A percentile compares a stretch with the other conserved stretches of the same genome.
phyloP scores from a whole-genome alignment of 2,113 vertebrate species.

The Sitta europaea region DNA sequence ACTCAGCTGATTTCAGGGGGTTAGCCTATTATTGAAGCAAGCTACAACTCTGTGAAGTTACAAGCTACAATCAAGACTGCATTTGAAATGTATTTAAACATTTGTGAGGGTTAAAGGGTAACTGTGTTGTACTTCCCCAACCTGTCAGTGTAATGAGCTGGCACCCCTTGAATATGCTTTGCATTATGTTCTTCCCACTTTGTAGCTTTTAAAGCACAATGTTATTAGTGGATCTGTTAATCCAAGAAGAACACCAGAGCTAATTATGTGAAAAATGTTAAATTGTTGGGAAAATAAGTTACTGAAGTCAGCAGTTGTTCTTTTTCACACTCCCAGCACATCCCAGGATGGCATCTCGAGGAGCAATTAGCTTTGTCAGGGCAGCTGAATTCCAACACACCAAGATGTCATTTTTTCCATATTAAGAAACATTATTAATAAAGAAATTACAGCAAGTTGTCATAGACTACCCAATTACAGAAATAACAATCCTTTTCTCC shows the following conservation, averaged over 20 bases:
- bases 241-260: constrained; percentile 36
- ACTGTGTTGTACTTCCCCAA: background rate
- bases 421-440: constrained; percentile 69
- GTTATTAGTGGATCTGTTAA: constrained; percentile 62
- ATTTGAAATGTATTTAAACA: background rate
- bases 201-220: constrained; percentile 40
- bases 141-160: constrained; percentile 1
- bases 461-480: constrained; percentile 54
- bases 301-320: constrained; percentile 64
- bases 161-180: constrained; percentile 8
- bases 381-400: constrained; percentile 51
- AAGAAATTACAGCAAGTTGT: constrained; percentile 62
- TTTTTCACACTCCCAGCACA: constrained; percentile 54
- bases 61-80: background rate
- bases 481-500: constrained; percentile 40
- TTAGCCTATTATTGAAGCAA: background rate
- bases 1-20: background rate
- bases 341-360: constrained; percentile 46
- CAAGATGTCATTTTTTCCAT: constrained; percentile 46
- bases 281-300: constrained; percentile 57
- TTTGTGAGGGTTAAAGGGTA: constrained; percentile 29
- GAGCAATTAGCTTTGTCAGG: constrained; percentile 68
- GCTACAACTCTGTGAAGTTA: background rate
- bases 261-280: constrained; percentile 70
- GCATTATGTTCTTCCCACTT: background rate